These are phyloP conservation scores for Palythoa caribaeorum DNA, from an alignment of 92 coral and sea anemone species.

Conservation along the genomic window DNA sequence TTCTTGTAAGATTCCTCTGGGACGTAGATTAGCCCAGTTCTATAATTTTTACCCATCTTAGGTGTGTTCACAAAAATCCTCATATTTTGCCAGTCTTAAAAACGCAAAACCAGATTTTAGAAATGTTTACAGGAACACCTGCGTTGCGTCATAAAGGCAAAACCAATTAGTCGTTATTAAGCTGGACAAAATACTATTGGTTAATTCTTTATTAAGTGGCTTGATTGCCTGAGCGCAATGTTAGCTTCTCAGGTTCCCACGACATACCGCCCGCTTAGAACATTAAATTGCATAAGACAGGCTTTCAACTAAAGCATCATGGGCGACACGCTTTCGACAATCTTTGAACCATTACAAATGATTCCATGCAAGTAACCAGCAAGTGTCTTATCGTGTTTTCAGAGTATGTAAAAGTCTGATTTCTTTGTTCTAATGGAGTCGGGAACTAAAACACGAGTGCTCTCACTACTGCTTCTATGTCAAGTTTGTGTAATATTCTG, in stretches of 20 bases:
- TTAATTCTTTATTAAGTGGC: neutral
- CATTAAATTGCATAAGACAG: neutral
- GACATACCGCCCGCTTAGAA: constrained; percentile 41
- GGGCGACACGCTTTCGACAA: neutral
- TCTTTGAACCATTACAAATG: neutral
- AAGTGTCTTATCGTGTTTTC: neutral
- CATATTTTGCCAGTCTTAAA: neutral
- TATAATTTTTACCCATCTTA: neutral
- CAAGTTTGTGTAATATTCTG: constrained; percentile 11
- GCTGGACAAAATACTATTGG: constrained; percentile 28
- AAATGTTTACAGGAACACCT: constrained; percentile 44
- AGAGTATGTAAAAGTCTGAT: neutral
- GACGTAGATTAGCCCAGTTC: neutral
- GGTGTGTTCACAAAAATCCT: neutral
- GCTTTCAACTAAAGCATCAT: neutral
- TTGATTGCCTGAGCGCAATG: constrained; percentile 28
- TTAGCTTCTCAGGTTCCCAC: constrained; percentile 20
- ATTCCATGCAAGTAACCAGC: neutral
- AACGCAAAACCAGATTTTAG: constrained; percentile 22
- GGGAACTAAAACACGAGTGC: neutral
- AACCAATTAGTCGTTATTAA: constrained; percentile 35
- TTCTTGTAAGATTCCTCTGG: neutral
- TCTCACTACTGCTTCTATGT: neutral
- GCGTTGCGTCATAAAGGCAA: constrained; percentile 34
- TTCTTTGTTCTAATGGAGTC: constrained; percentile 16